A percentile compares a stretch with the other conserved stretches of the same genome.
phyloP scores from a whole-genome alignment of 1,140 invertebrate genomes.

The Apis cerana region DNA sequence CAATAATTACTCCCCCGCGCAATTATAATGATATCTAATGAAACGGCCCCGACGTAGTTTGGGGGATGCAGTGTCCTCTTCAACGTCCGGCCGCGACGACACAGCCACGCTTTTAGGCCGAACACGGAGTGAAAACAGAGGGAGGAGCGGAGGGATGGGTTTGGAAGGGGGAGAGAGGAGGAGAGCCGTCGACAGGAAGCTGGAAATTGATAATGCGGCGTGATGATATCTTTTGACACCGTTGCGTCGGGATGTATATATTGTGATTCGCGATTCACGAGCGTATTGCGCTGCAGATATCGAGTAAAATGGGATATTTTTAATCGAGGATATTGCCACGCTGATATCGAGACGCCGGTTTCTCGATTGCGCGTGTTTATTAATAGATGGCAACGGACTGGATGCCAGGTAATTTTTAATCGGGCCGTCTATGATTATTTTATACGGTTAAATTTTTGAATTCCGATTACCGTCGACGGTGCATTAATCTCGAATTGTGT shows the following conservation, averaged over 20 bases:
- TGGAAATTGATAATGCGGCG: not conserved
- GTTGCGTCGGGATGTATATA: not conserved
- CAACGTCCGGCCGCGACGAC: not conserved
- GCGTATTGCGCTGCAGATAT: not conserved
- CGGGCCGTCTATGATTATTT: too few species aligned
- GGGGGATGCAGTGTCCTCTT: slow-evolving; percentile 3
- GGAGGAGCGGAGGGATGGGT: not conserved
- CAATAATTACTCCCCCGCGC: slow-evolving; percentile 70
- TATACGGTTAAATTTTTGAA: too few species aligned
- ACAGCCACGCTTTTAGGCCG: slow-evolving; percentile 21
- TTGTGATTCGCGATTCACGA: too few species aligned
- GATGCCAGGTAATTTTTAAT: too few species aligned
- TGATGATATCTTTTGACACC: not conserved
- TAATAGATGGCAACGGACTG: not conserved
- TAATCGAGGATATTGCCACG: not conserved
- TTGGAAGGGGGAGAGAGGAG: slow-evolving; percentile 13
- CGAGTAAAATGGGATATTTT: not conserved
- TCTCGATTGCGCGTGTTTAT: not conserved
- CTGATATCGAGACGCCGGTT: not conserved
- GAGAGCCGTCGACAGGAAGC: not conserved
- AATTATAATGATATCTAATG: slow-evolving; percentile 74
- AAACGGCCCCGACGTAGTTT: slow-evolving; percentile 61
- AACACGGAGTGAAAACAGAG: not conserved
- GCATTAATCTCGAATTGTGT: too few species aligned
- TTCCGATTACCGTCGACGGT: too few species aligned